Conservation (phyloP, 2,797 vertebrate species). For the Salmo trutta region DNA sequence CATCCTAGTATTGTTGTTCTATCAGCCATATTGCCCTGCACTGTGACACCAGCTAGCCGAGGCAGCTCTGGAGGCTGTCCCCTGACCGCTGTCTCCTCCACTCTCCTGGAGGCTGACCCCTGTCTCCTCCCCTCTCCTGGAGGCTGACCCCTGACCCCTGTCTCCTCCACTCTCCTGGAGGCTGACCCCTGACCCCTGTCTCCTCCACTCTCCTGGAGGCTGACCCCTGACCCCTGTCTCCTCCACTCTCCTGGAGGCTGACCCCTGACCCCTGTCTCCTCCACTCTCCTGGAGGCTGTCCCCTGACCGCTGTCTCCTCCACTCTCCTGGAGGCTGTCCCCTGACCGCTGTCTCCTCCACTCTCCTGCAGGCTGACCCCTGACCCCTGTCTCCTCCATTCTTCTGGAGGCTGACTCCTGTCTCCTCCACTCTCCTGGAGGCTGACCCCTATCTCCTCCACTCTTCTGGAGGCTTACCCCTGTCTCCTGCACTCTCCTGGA, state of each 20-base stretch:
- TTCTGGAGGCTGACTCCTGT: slow-evolving; percentile 24
- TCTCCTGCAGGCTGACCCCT: slow-evolving; percentile 46
- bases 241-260: too few species aligned
- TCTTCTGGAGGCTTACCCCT: slow-evolving; percentile 54
- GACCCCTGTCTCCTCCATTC: too few species aligned
- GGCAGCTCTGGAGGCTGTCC: slow-evolving; percentile 65
- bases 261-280: slow-evolving; percentile 32
- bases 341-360: neutral
- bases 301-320: neutral
- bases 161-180: neutral
- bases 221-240: slow-evolving; percentile 1
- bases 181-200: slow-evolving; percentile 34
- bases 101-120: slow-evolving; percentile 54
- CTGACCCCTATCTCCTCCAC: slow-evolving; percentile 47
- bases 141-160: slow-evolving; percentile 7
- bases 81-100: slow-evolving; percentile 44
- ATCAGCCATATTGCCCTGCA: slow-evolving; percentile 67
- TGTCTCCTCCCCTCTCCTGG: slow-evolving; percentile 11
- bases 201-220: too few species aligned
- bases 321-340: slow-evolving; percentile 29
- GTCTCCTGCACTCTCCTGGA: too few species aligned
- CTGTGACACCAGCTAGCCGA: slow-evolving; percentile 67
- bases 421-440: neutral
- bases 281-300: slow-evolving; percentile 25
- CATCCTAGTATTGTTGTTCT: slow-evolving; percentile 63